Evolutionary conservation across 2,888 invertebrate genomes (phyloP).

Genomic region (Rutpela maculata): DNA sequence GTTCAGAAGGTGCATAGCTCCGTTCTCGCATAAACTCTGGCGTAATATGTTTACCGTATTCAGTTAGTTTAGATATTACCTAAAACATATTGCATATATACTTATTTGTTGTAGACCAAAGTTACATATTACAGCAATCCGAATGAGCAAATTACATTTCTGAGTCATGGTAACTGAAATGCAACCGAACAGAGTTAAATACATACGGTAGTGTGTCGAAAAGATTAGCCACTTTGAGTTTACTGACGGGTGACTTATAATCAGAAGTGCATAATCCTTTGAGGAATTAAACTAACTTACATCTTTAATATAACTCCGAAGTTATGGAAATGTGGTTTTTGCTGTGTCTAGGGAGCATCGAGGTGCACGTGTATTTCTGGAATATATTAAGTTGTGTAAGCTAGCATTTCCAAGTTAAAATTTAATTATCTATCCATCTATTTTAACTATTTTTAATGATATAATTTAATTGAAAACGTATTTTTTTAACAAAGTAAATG

Average conservation of each 20-base stretch:
- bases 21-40: too few relatives aligned
- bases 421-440: background rate
- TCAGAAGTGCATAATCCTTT: background rate
- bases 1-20: too few relatives aligned
- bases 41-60: too few relatives aligned
- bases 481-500: too few relatives aligned
- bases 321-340: background rate
- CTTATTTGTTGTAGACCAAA: background rate
- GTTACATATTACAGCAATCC: background rate
- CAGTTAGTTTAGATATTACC: too few relatives aligned
- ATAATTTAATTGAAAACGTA: too few relatives aligned
- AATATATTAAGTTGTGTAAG: background rate
- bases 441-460: too few relatives aligned
- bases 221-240: background rate
- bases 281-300: background rate
- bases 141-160: background rate
- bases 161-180: background rate
- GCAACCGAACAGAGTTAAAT: background rate
- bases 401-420: background rate
- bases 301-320: background rate
- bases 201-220: background rate
- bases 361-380: background rate
- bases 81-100: background rate
- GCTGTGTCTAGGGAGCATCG: background rate
- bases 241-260: background rate